These are phyloP conservation scores for Acronicta aceris DNA, from an alignment of 2,888 invertebrate genomes.

Conservation along the genomic window DNA sequence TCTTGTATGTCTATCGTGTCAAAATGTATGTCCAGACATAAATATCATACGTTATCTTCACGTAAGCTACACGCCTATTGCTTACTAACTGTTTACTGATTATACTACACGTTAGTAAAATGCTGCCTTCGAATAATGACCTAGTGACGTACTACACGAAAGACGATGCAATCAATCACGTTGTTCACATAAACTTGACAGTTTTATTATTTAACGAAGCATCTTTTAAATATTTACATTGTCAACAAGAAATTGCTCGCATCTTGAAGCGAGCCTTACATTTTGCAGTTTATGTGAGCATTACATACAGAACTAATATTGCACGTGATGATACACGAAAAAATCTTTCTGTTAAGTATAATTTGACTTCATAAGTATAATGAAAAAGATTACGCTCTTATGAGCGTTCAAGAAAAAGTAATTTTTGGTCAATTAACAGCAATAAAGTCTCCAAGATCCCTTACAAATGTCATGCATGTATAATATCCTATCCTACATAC, in stretches of 20 bases:
- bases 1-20: conserved; percentile 53
- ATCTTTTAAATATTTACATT: conserved; percentile 66
- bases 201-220: conserved; percentile 78
- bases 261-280: conserved; percentile 34
- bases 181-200: conserved; percentile 76
- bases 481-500: conserved; percentile 17
- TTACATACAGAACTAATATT: conserved; percentile 51
- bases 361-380: conserved; percentile 14
- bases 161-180: conserved; percentile 76
- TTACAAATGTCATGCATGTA: conserved; percentile 42
- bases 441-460: conserved; percentile 10
- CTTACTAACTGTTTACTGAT: conserved; percentile 42
- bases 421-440: conserved; percentile 19
- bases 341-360: conserved; percentile 21
- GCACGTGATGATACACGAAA: conserved; percentile 37
- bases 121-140: conserved; percentile 44
- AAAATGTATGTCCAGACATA: conserved; percentile 31
- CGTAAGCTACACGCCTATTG: conserved; percentile 30
- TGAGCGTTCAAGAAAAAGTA: conserved; percentile 10
- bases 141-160: conserved; percentile 56
- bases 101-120: conserved; percentile 35
- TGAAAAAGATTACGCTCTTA: conserved; percentile 13
- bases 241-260: conserved; percentile 51
- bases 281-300: conserved; percentile 66
- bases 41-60: conserved; percentile 27